These are phyloP conservation scores for Lasiurus borealis DNA, from an alignment of 2,113 vertebrate genomes.

Conservation along the genomic window DNA sequence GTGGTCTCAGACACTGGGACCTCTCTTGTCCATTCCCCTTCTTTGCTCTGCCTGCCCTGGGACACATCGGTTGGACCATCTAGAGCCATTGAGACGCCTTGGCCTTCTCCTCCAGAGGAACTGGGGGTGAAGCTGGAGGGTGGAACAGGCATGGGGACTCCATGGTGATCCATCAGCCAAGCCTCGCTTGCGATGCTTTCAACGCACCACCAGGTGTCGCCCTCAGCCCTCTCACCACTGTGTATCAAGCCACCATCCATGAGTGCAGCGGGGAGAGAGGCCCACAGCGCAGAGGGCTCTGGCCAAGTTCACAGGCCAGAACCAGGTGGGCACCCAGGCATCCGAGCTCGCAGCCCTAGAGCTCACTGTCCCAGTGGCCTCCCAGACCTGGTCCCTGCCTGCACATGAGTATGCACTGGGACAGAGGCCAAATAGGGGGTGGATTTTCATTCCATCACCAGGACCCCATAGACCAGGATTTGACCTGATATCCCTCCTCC, in stretches of 20 bases:
- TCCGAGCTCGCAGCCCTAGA: background rate
- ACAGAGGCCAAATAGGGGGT: background rate
- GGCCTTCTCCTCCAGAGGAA: background rate
- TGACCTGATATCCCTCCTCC: background rate
- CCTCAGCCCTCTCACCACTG: background rate
- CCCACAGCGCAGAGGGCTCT: accelerated
- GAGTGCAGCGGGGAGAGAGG: background rate
- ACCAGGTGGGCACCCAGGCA: accelerated
- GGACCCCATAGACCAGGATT: background rate
- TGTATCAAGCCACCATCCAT: accelerated
- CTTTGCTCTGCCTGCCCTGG: background rate
- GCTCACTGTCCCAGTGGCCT: background rate
- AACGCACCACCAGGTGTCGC: conserved; percentile 41
- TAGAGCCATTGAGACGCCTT: too few species aligned
- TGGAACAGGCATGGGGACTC: accelerated
- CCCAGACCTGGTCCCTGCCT: background rate
- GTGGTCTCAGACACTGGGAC: background rate
- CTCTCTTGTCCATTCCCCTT: background rate
- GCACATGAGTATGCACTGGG: background rate
- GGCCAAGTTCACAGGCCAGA: background rate
- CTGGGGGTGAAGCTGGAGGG: background rate
- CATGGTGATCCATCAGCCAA: accelerated
- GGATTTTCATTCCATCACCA: background rate
- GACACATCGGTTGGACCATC: background rate
- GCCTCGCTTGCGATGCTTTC: background rate